A percentile compares a stretch with the other conserved stretches of the same genome.
These are phyloP conservation scores for Tolmerus cingulatus DNA, from an alignment of 2,888 invertebrate genomes.

Conservation along the genomic window DNA sequence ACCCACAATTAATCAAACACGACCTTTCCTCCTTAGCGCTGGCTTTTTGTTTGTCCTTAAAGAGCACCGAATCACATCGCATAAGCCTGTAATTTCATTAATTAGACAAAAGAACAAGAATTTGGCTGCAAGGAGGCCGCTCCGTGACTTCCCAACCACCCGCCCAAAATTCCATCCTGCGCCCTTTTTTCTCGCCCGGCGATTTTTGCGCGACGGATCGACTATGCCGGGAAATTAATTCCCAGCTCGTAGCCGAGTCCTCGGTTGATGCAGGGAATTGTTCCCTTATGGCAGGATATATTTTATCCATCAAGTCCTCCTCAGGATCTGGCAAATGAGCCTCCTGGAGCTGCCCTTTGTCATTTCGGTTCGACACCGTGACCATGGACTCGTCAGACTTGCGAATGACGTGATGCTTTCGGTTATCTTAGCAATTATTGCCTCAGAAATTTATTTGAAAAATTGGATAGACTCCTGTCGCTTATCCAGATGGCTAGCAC, in stretches of 20 bases:
- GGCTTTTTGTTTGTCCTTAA: constrained; percentile 39
- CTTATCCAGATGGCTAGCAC: neutral
- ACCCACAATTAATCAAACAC: constrained; percentile 41
- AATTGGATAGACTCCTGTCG: neutral
- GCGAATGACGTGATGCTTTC: neutral
- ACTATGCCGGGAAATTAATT: constrained; percentile 3
- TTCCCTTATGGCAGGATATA: constrained; percentile 7
- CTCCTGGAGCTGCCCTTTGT: neutral
- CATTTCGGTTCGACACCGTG: neutral
- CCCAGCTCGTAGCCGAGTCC: neutral
- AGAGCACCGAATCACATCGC: constrained; percentile 34
- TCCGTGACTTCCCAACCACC: neutral
- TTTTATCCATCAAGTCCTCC: neutral
- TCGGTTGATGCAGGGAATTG: constrained; percentile 3
- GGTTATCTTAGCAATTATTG: neutral
- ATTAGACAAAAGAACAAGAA: constrained; percentile 40
- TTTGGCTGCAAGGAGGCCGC: constrained; percentile 21
- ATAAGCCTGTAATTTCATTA: constrained; percentile 40
- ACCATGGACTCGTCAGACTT: neutral
- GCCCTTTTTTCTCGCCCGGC: neutral
- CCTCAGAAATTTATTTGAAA: neutral
- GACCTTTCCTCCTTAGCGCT: constrained; percentile 34
- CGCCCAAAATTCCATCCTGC: neutral
- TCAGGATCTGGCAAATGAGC: neutral
- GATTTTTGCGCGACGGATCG: neutral